These are phyloP conservation scores for Mionectes olivaceus DNA, from an alignment of 2,797 vertebrate genomes.

Conservation along the genomic window DNA sequence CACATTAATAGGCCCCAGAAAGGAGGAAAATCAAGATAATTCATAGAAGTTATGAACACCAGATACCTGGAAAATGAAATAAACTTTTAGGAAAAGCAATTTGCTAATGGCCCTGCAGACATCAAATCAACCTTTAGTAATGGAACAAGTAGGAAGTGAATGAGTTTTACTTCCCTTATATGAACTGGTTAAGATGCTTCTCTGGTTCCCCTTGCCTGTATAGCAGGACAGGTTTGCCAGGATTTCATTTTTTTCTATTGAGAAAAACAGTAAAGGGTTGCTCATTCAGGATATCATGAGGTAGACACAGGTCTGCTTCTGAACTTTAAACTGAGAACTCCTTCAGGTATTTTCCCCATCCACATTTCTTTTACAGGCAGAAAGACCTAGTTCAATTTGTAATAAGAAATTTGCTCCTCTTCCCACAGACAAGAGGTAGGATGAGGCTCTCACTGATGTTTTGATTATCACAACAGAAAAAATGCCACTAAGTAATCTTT, in stretches of 20 bases:
- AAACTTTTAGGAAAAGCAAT: background rate
- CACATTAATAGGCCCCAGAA: background rate
- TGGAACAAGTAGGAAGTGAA: background rate
- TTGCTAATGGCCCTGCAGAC: background rate
- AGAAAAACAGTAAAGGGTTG: background rate
- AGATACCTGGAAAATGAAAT: background rate
- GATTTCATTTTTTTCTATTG: background rate
- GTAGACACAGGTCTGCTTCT: background rate
- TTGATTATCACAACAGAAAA: constrained; percentile 38
- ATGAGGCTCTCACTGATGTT: background rate
- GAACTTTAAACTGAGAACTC: background rate
- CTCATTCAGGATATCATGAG: background rate
- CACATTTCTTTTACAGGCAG: background rate
- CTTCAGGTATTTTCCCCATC: background rate
- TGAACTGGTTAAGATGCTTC: background rate
- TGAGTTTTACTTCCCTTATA: background rate
- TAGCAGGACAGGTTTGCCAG: background rate
- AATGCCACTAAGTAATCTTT: constrained; percentile 16
- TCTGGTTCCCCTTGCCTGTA: background rate
- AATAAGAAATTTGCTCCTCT: background rate
- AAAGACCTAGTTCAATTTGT: background rate
- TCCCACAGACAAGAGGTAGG: background rate
- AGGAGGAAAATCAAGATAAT: background rate
- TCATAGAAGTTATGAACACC: background rate
- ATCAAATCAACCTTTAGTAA: background rate